These are phyloP conservation scores for Drosophila persimilis DNA, from an alignment of 1,140 invertebrate genomes.

Conservation along the genomic window DNA sequence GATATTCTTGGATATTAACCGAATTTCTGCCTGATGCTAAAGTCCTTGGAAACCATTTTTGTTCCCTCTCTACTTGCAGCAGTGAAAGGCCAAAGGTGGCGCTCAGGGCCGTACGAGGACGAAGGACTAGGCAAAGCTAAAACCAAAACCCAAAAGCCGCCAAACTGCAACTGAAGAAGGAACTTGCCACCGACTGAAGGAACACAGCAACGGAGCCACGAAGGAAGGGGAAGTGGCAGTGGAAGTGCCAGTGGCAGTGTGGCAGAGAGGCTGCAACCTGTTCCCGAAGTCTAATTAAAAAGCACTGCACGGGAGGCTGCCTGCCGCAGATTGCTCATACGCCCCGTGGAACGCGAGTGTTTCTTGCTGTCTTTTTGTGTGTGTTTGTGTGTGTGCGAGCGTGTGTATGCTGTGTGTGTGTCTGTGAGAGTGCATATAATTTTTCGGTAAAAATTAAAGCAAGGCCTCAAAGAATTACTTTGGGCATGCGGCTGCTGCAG, in stretches of 20 bases:
- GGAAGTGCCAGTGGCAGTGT: conserved; percentile 1
- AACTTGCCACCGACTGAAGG: conserved; percentile 19
- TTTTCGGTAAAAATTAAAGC: conserved; percentile 11
- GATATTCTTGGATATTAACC: conserved; percentile 34
- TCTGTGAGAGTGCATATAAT: too few species aligned
- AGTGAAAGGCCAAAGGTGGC: conserved; percentile 36
- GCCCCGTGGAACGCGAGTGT: conserved; percentile 22
- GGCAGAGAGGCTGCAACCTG: conserved; percentile 23
- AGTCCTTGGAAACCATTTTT: conserved; percentile 36
- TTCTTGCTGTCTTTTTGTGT: not conserved
- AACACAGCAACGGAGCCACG: conserved; percentile 1
- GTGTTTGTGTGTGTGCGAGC: not conserved
- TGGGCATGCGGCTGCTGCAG: conserved; percentile 75
- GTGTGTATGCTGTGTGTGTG: too few species aligned
- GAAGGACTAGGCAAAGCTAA: conserved; percentile 31
- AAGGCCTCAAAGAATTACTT: conserved; percentile 32
- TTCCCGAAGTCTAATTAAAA: conserved; percentile 42
- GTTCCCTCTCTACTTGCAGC: conserved; percentile 14
- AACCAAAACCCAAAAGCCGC: conserved; percentile 42
- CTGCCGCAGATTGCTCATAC: conserved; percentile 30
- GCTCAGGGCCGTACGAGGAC: conserved; percentile 25
- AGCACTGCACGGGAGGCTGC: conserved; percentile 1
- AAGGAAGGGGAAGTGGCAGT: too few species aligned
- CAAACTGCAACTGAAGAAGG: conserved; percentile 46
- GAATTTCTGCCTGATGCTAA: conserved; percentile 14